A percentile compares a stretch with the other conserved stretches of the same genome.
Conservation (phyloP, 2,888 invertebrate genomes). For the Leptinotarsa tumamoca region DNA sequence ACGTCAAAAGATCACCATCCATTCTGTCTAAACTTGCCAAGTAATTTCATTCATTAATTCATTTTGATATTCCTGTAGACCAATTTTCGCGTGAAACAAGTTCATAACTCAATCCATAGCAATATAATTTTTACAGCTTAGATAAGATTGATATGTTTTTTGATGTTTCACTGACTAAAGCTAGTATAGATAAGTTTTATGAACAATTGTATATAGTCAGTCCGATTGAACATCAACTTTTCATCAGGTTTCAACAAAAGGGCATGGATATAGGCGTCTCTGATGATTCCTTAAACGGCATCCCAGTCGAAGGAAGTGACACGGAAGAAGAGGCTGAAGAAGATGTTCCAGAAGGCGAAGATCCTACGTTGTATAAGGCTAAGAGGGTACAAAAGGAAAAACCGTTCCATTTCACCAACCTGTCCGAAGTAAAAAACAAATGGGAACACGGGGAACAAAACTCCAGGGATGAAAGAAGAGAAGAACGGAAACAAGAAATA, state of each 20-base stretch:
- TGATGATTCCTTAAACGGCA: slow-evolving; percentile 81
- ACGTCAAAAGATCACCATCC: slow-evolving; percentile 77
- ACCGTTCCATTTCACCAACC: slow-evolving; percentile 83
- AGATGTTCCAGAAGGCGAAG: slow-evolving; percentile 69
- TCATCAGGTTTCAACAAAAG: slow-evolving; percentile 79
- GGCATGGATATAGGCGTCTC: slow-evolving; percentile 85
- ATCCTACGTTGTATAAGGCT: slow-evolving; percentile 65
- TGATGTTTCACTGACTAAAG: neutral
- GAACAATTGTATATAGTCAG: neutral
- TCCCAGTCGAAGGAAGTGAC: slow-evolving; percentile 78
- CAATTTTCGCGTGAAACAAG: neutral
- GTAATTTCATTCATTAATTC: slow-evolving; percentile 65
- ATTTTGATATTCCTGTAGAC: too few species aligned
- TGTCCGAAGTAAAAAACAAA: slow-evolving; percentile 85
- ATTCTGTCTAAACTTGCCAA: slow-evolving; percentile 85
- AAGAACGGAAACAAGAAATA: slow-evolving; percentile 89
- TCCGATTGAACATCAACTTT: neutral
- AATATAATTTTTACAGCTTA: neutral
- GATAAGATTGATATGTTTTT: neutral
- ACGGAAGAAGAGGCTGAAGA: slow-evolving; percentile 76
- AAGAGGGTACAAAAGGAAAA: slow-evolving; percentile 76
- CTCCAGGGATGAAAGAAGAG: slow-evolving; percentile 76
- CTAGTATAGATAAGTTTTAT: neutral
- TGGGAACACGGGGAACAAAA: slow-evolving; percentile 79
- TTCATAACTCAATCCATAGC: neutral